phyloP scores from a whole-genome alignment of 2,797 vertebrate genomes.

The Tenualosa ilisha region DNA sequence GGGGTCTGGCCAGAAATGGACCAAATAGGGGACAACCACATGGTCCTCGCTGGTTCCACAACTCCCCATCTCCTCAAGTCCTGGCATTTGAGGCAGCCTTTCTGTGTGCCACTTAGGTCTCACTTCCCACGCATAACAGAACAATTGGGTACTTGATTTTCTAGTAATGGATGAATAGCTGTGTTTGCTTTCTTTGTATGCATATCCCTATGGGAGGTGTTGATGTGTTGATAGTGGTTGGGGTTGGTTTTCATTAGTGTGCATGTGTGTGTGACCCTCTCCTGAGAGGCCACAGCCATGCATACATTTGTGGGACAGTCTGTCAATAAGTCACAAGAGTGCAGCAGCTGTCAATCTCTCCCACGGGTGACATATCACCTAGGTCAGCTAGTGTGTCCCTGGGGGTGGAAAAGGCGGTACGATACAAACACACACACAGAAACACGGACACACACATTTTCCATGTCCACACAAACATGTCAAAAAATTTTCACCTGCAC shows the following conservation, averaged over 20 bases:
- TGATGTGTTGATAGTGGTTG: background rate
- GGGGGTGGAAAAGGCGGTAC: background rate
- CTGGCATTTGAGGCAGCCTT: background rate
- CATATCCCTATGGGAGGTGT: background rate
- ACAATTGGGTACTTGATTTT: background rate
- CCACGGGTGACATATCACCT: background rate
- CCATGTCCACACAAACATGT: background rate
- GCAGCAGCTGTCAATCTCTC: conserved; percentile 1
- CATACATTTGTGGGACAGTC: conserved; percentile 11
- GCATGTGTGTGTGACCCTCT: background rate
- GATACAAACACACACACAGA: background rate
- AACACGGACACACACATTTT: background rate
- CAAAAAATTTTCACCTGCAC: background rate
- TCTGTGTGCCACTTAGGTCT: background rate
- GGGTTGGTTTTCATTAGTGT: conserved; percentile 12
- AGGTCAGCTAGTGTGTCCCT: background rate
- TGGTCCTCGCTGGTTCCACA: background rate
- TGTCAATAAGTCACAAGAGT: conserved; percentile 20
- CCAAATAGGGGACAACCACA: background rate
- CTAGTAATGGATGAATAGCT: background rate
- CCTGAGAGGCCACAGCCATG: conserved; percentile 4
- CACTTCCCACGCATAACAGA: background rate
- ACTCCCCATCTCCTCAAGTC: background rate
- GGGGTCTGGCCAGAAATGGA: background rate
- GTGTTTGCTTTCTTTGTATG: background rate